Evolutionary conservation across 2,113 vertebrate genomes (phyloP), one percentile per base, ranked within the genome.

Genomic region (Chlorodrepanis virens): DNA sequence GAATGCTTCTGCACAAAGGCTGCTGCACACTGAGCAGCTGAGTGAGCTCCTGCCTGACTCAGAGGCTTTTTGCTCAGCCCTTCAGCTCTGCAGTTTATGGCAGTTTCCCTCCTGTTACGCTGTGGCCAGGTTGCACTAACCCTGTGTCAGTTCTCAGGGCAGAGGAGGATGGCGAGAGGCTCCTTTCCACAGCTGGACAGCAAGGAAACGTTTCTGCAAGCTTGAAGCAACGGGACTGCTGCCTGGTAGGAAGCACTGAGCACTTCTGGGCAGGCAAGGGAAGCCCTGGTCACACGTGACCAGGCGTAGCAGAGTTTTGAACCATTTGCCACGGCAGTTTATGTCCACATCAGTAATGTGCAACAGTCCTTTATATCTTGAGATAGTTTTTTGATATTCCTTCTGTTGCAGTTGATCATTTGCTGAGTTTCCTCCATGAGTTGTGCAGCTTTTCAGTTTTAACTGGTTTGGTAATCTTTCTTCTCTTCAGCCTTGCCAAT

Each of bases 1-100:
- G 93, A 97, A 82, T 76, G 72, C 74, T 45, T 40, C 89, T 85
- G 79, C 93, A 88, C 54, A 90, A 92, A 95, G 86, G 79, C 90
- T 83, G 63, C 69, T 96, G 95, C 87, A 59, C 59, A 14, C 29
- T 29, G 70, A 23, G 68, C 83, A 77, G 84, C 80, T 28, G 16
- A 81, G 61, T 5, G 49, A 93, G 56, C 69, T 89, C 64, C 90
- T 87, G 24, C 50, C 81, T 91, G 94, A 80, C 54, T 90, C 52
- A 4, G 87, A 47, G 52, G 45, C 56, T 94, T 96, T 87, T 76
- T 29, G 12, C 90, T 87, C 69, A 79, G 63, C 29, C 63, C 31
- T 87, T 85, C 35, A 60, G 15, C 37, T 91, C 44, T 29, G 83
- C 93, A 65, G 59, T 69, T 87, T 20, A 53, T 72, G 90, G 96